phyloP scores from a whole-genome alignment of 2,888 invertebrate genomes.

The Agrotis clavis region DNA sequence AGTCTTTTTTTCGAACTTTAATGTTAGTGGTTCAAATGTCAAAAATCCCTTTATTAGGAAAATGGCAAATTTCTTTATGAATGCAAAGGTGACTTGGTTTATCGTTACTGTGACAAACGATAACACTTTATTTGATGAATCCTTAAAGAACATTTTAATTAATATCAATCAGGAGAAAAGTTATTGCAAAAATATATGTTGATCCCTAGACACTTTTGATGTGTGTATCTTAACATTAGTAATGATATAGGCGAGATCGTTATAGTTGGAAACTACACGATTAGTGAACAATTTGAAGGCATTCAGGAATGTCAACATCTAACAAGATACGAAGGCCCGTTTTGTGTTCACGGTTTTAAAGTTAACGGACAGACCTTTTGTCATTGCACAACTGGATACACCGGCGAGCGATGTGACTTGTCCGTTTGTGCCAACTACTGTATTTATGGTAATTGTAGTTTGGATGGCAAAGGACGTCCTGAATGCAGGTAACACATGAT shows the following conservation, averaged over 20 bases:
- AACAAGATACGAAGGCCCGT: not conserved
- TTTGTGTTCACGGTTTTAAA: conserved; percentile 1
- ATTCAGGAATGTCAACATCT: not conserved
- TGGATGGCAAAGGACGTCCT: not conserved
- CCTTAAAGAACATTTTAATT: no score
- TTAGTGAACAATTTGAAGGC: conserved; percentile 3
- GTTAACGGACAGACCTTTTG: not conserved
- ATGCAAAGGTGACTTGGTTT: no score
- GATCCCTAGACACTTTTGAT: no score
- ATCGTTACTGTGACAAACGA: no score
- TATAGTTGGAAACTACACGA: not conserved
- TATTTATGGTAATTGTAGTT: not conserved
- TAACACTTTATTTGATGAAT: no score
- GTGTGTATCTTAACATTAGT: fast-evolving
- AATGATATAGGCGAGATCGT: no score
- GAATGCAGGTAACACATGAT: not conserved
- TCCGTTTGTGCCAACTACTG: not conserved
- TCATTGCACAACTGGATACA: conserved; percentile 3
- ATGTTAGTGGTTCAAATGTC: no score
- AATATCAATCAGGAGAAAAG: no score
- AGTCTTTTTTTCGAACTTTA: no score
- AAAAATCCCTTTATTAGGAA: no score
- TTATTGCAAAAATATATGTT: no score
- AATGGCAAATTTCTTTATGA: no score
- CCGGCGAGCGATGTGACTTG: not conserved